phyloP scores from a whole-genome alignment of 2,113 vertebrate species.

The Eurypyga helias region DNA sequence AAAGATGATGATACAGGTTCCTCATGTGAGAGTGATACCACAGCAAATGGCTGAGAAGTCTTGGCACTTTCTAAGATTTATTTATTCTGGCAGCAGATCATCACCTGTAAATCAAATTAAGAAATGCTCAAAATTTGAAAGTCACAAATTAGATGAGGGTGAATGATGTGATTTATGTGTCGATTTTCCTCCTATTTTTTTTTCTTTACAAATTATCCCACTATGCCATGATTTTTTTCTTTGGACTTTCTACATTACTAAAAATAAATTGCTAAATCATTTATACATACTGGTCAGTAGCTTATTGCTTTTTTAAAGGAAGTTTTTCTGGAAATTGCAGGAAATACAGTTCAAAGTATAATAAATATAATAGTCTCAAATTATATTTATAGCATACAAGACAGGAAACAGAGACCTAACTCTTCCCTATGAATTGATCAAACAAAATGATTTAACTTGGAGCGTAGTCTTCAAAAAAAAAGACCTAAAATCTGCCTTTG shows the following conservation, averaged over 20 bases:
- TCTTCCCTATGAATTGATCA: neutral
- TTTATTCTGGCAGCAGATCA: neutral
- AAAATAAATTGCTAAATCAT: neutral
- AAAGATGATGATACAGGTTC: neutral
- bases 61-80: neutral
- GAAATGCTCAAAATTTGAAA: conserved; percentile 20
- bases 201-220: neutral
- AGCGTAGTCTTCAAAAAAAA: neutral
- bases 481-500: neutral
- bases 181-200: neutral
- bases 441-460: neutral
- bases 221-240: neutral
- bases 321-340: neutral
- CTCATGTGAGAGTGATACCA: neutral
- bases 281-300: neutral
- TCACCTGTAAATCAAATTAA: conserved; percentile 43
- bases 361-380: neutral
- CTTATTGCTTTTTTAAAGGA: neutral
- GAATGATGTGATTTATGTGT: neutral
- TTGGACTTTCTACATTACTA: neutral
- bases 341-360: neutral
- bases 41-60: neutral
- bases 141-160: neutral
- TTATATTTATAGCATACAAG: neutral
- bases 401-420: neutral